These are phyloP conservation scores for Apteryx owenii DNA, from an alignment of 2,113 vertebrate genomes.

Conservation along the genomic window DNA sequence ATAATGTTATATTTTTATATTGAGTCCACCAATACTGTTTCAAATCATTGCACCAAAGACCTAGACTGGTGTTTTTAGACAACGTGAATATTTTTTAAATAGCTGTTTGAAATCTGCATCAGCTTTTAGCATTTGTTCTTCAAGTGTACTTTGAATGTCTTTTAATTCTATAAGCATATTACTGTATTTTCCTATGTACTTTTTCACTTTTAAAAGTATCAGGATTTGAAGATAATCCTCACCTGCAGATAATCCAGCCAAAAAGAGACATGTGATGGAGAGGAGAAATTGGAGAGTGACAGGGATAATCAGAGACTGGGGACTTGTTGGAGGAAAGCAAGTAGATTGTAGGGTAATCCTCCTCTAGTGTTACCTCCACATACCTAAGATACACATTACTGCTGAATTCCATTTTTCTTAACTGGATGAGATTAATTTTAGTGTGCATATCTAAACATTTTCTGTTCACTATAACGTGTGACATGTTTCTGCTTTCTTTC, in stretches of 20 bases:
- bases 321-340: not conserved
- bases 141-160: not conserved
- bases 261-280: not conserved
- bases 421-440: not conserved
- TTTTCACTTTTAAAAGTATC: not conserved
- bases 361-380: not conserved
- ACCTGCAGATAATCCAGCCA: not conserved
- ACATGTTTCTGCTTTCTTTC: slow-evolving; percentile 78
- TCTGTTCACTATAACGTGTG: slow-evolving; percentile 63
- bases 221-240: not conserved
- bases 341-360: not conserved
- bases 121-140: not conserved
- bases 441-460: slow-evolving; percentile 25
- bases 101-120: not conserved
- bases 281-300: not conserved
- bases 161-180: not conserved
- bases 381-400: not conserved
- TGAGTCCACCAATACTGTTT: not conserved
- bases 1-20: not conserved
- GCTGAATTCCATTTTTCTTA: not conserved
- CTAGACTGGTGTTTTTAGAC: not conserved
- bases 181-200: not conserved
- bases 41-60: not conserved
- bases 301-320: not conserved
- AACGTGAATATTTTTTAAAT: not conserved